Base-by-base conservation (phyloP, 2,888 invertebrate genomes). In the Caenorhabditis uteleia region DNA sequence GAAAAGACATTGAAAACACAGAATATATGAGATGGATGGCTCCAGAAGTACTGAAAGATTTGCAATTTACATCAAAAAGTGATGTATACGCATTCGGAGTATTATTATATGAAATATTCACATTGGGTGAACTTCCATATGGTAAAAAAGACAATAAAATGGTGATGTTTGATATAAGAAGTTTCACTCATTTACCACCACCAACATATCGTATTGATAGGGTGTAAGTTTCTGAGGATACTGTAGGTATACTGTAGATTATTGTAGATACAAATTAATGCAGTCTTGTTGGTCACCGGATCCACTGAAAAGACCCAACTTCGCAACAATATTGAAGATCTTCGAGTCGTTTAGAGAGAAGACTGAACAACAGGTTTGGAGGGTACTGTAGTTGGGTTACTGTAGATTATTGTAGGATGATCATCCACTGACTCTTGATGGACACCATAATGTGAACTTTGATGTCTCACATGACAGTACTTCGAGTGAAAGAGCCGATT, bases 41-140 rank as follows among this genome's bases (percentile, higher is more conserved):
- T 0, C 95, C 95, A 1, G 98, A 98, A 85, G 93, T 94, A 23
- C 86, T 97, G 12, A 90, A 93, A 1, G 95, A 95, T 83, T 95
- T 95, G 0, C 91, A 95, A 0, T 98, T 95, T 84, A 94, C 95
- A 0, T 91, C 91, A 46, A 95, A 95, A 83, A 93, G 93, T 0
- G 97, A 97, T 84, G 94, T 95, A 4, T 95, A 95, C 95, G 85
- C 70, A 4, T 65, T 55, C 34, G 64, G 68, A 29, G 54, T 97
- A 0, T 86, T 97, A 3, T 89, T 95, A 83, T 97, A 95, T 95
- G 98, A 98, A 87, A 92, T 97, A 44, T 88, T 97, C 83, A 93
- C 95, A 0, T 85, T 97, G 46, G 97, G 97, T 0, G 92, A 94
- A 83, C 93, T 95, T 83, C 98, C 98, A 0, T 98, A 98, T 85